These are phyloP conservation scores for Parnassius mnemosyne DNA, from an alignment of 2,888 invertebrate genomes.

Conservation along the genomic window DNA sequence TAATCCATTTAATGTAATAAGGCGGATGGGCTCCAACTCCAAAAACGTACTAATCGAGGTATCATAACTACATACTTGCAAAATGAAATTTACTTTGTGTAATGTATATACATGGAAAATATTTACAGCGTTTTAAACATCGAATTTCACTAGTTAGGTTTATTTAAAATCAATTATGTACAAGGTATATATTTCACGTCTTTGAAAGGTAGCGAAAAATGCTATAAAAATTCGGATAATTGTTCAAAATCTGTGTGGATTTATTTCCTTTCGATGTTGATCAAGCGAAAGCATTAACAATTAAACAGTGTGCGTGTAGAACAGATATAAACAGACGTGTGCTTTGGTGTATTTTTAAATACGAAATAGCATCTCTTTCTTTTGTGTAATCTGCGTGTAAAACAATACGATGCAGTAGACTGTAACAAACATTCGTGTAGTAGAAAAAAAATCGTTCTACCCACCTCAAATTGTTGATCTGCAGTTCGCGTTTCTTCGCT, in stretches of 20 bases:
- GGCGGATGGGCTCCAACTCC: no score
- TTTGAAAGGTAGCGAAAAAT: neutral
- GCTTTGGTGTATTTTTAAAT: constrained; percentile 9
- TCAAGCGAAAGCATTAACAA: constrained; percentile 20
- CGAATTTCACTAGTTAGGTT: no score
- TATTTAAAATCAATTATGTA: no score
- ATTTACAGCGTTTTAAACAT: no score
- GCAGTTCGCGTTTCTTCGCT: constrained; percentile 87
- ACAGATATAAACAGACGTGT: neutral
- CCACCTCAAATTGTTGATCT: constrained; percentile 89
- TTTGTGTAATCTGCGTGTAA: constrained; percentile 18
- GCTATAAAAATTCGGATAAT: neutral
- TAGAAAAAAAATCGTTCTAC: constrained; percentile 34
- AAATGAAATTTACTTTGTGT: no score
- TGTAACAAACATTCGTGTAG: constrained; percentile 6
- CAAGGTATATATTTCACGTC: no score
- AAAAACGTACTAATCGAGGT: no score
- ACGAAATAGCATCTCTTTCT: constrained; percentile 12
- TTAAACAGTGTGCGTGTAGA: constrained; percentile 9
- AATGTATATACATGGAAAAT: no score
- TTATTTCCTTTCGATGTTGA: neutral
- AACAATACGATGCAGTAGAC: constrained; percentile 6
- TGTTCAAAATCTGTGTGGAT: neutral
- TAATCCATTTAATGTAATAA: no score
- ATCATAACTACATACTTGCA: no score